Evolutionary conservation across 2,888 invertebrate species (phyloP).

Genomic region (Miltochrista miniata): DNA sequence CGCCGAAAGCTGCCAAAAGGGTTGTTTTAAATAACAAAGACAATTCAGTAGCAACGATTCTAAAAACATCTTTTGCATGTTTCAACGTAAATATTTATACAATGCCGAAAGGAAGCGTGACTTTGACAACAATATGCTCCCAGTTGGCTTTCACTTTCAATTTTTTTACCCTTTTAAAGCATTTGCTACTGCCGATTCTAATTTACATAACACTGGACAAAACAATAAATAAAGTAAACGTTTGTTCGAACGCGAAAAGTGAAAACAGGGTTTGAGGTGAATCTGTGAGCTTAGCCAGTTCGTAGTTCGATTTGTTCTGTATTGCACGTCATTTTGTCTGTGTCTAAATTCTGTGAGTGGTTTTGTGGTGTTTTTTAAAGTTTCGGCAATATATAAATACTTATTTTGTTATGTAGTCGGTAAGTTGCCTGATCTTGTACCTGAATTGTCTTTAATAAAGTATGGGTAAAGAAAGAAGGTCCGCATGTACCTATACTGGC

Average conservation of each 20-base stretch:
- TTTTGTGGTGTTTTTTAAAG: too few relatives aligned
- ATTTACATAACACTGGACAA: conserved; percentile 79
- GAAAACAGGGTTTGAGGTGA: conserved; percentile 77
- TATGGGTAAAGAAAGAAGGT: too few relatives aligned
- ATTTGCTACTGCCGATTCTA: conserved; percentile 65
- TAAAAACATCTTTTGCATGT: conserved; percentile 80
- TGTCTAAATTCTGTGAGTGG: not conserved
- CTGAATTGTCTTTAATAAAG: too few relatives aligned
- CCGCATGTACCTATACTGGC: too few relatives aligned
- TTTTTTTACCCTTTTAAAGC: conserved; percentile 75
- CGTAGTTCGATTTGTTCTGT: conserved; percentile 63
- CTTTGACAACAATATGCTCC: conserved; percentile 65
- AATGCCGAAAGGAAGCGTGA: conserved; percentile 71
- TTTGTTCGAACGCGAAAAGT: conserved; percentile 78
- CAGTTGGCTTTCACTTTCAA: conserved; percentile 79
- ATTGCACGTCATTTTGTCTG: conserved; percentile 53
- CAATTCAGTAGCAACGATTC: conserved; percentile 73
- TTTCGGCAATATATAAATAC: too few relatives aligned
- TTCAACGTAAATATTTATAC: conserved; percentile 80
- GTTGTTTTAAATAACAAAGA: conserved; percentile 75
- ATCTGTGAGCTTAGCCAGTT: conserved; percentile 59
- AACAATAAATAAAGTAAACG: conserved; percentile 70
- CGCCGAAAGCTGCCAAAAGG: conserved; percentile 69
- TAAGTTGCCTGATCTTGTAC: too few relatives aligned
- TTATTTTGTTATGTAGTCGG: too few relatives aligned